phyloP scores from a whole-genome alignment of 1,140 invertebrate genomes.

The Hyles vespertilio region DNA sequence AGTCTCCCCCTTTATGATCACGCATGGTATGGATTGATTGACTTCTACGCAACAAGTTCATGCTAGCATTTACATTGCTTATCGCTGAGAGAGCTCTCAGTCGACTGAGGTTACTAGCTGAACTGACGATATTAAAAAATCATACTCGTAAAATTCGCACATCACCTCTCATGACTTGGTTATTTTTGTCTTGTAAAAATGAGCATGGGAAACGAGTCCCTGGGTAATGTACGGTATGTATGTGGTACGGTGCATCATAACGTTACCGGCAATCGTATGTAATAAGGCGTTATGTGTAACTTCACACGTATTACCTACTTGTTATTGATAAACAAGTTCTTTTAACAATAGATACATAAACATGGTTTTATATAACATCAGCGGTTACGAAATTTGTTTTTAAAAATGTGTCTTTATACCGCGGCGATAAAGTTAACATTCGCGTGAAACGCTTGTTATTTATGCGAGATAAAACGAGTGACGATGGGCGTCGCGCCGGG shows the following conservation, averaged over 20 bases:
- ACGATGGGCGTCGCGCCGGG: conserved; percentile 59
- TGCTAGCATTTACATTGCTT: no score
- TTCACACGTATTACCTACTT: conserved; percentile 22
- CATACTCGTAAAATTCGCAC: no score
- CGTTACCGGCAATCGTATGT: conserved; percentile 5
- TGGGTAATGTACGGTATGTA: no score
- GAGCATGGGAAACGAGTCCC: no score
- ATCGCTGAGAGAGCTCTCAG: no score
- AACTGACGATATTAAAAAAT: no score
- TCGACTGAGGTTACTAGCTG: no score
- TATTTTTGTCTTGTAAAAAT: no score
- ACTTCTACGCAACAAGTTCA: no score
- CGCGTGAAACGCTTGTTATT: conserved; percentile 33
- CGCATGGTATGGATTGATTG: no score
- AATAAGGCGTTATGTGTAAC: conserved; percentile 25
- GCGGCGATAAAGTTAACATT: conserved; percentile 7
- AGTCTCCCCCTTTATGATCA: no score
- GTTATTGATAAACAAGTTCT: conserved; percentile 67
- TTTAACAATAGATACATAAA: conserved; percentile 53
- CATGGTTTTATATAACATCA: conserved; percentile 61
- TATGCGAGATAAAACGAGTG: conserved; percentile 61
- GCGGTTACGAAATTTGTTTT: conserved; percentile 6
- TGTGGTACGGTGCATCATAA: neutral
- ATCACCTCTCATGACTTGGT: no score
- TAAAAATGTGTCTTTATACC: conserved; percentile 14